Evolutionary conservation across 2,888 invertebrate species (phyloP).

Genomic region (Lacanobia wlatinum): DNA sequence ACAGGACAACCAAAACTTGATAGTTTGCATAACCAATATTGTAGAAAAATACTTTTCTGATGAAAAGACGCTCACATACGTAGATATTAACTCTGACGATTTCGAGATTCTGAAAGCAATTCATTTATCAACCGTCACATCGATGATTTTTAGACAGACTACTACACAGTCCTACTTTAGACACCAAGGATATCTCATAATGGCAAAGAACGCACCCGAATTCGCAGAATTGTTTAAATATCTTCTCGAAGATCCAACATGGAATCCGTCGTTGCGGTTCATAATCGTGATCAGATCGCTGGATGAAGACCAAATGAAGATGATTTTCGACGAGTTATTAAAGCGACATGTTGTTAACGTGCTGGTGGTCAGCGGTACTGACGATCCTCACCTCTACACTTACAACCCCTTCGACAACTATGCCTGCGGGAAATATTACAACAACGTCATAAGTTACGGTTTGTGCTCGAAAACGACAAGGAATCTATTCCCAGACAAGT

Average conservation of each 20-base stretch:
- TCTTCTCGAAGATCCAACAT: slow-evolving; percentile 66
- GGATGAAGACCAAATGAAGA: slow-evolving; percentile 43
- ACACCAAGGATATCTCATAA: slow-evolving; percentile 66
- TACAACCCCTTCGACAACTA: slow-evolving; percentile 80
- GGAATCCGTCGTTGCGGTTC: slow-evolving; percentile 74
- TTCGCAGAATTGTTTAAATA: slow-evolving; percentile 61
- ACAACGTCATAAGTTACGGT: slow-evolving; percentile 71
- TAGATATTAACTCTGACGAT: slow-evolving; percentile 30
- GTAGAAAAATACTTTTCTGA: neutral
- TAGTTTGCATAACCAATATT: neutral
- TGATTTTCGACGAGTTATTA: slow-evolving; percentile 74
- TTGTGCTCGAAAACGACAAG: slow-evolving; percentile 64
- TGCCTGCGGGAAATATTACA: slow-evolving; percentile 77
- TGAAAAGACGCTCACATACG: neutral
- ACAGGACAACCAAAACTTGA: neutral
- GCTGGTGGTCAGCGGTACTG: slow-evolving; percentile 70
- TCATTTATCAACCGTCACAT: slow-evolving; percentile 36
- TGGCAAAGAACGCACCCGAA: slow-evolving; percentile 50
- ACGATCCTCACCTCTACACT: slow-evolving; percentile 71
- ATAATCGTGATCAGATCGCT: slow-evolving; percentile 69
- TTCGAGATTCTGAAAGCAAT: slow-evolving; percentile 53
- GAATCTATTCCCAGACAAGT: slow-evolving; percentile 70
- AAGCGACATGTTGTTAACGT: slow-evolving; percentile 68
- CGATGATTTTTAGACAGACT: slow-evolving; percentile 25
- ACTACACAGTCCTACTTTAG: neutral